Conservation (phyloP, 2,888 invertebrate genomes). For the Balanococcus diminutus region DNA sequence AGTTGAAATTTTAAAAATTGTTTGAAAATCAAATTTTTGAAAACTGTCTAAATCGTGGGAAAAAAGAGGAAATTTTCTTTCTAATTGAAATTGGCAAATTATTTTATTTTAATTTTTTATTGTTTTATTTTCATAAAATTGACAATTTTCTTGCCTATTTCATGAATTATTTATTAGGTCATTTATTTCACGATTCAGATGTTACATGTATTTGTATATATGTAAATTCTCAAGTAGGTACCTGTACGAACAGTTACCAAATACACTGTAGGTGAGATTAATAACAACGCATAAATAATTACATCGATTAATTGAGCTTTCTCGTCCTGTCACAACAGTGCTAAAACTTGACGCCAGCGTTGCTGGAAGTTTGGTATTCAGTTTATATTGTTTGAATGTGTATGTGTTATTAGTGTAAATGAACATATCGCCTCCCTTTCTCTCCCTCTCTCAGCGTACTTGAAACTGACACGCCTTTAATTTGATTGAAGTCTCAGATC, state of each 20-base stretch:
- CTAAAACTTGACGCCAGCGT: not conserved
- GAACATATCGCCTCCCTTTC: not conserved
- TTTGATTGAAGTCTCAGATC: not conserved
- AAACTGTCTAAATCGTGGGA: too few species aligned
- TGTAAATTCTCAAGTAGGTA: not conserved
- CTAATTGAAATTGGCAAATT: too few species aligned
- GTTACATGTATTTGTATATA: too few species aligned
- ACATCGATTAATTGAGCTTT: constrained; percentile 15
- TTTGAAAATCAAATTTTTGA: too few species aligned
- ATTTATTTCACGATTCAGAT: too few species aligned
- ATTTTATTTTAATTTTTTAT: too few species aligned
- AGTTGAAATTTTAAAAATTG: too few species aligned
- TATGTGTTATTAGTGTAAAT: not conserved
- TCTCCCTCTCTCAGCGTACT: not conserved
- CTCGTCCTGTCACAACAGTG: not conserved
- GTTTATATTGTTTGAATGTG: not conserved
- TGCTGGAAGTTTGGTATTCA: not conserved
- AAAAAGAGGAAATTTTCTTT: too few species aligned
- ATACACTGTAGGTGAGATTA: not conserved
- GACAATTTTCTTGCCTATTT: too few species aligned
- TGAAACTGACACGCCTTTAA: not conserved
- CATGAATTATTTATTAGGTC: too few species aligned
- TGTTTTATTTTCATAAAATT: too few species aligned
- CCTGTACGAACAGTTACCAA: not conserved
- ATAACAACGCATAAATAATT: constrained; percentile 4